Conservation (phyloP, 2,797 vertebrate species). For the Bradypodion pumilum region DNA sequence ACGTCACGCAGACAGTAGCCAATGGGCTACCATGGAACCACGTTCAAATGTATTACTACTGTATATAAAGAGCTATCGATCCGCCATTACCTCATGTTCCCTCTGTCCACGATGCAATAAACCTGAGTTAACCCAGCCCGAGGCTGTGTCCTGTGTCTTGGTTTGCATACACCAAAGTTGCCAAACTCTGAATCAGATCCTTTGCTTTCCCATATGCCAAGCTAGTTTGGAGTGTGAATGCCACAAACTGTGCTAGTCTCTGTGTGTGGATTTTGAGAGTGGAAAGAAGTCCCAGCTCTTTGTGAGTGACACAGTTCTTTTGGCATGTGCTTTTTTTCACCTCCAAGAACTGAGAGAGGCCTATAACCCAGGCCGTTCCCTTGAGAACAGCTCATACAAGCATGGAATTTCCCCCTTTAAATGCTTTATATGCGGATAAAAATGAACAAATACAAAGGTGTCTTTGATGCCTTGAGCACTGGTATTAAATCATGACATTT, state of each 20-base stretch:
- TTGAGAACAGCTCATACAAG: not conserved
- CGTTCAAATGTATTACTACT: too few relatives aligned
- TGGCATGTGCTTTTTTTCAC: constrained; percentile 22
- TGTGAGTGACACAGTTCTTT: constrained; percentile 42
- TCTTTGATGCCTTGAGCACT: constrained; percentile 45
- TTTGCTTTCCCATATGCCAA: constrained; percentile 44
- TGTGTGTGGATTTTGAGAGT: constrained; percentile 55
- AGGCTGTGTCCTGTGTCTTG: too few relatives aligned
- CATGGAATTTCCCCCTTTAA: not conserved
- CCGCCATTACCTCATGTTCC: too few relatives aligned
- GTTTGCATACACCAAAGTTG: too few relatives aligned
- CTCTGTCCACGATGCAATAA: too few relatives aligned
- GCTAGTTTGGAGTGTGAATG: constrained; percentile 50
- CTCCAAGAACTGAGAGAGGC: not conserved
- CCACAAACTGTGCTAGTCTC: constrained; percentile 26
- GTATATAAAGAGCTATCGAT: too few relatives aligned
- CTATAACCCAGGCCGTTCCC: not conserved
- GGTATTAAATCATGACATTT: constrained; percentile 52
- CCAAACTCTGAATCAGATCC: not conserved
- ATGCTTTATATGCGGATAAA: not conserved
- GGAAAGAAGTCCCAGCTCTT: constrained; percentile 55
- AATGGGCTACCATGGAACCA: too few relatives aligned
- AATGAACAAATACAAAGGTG: constrained; percentile 49
- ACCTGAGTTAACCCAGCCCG: too few relatives aligned
- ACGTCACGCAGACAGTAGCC: too few relatives aligned